Base-by-base conservation (phyloP, 2,888 invertebrate species). In the Anticlea derivata region DNA sequence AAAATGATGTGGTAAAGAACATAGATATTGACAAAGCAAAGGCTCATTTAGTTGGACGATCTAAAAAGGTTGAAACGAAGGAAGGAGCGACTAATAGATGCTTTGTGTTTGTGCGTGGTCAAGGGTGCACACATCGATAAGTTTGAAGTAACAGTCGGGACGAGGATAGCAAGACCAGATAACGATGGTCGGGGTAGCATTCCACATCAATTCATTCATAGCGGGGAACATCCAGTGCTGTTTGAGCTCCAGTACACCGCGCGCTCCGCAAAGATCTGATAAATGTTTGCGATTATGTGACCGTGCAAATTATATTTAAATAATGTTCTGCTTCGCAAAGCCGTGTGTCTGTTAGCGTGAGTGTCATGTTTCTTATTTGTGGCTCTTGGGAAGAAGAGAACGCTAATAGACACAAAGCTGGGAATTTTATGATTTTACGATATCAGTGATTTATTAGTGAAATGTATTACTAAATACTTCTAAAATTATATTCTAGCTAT, bases 41-140 rank as follows among this genome's bases (percentile, higher is more conserved):
- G 79, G 78, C 80, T 73, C 71, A 60, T 51, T 73, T 80, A 83
- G 84, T 86, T 87, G 88, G 88, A 90, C 89, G 90, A 89, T 86
- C 89, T 88, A 87, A 74, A 88, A 89, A 88, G 87, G 83, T 86
- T 60, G 58, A 80, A 83, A 87, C 85, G 88, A 85, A 91, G 87
- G 85, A 87, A 90, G 89, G 89, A 89, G 89, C 88, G 87, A 71
- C 86, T 88, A 88, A 75, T 72, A 82, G 74, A 80, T 83, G 83
- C 80, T 74, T 68, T 63, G 78, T 83, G 81, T 78, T 73, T 80
- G 83, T 87, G 87, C 86, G 72, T 70, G 70, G 80, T 82, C 73
- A 79, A 73, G 73, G 71, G 89, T 89, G 89, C 87, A 87, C 82
- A 88, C 84, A 85, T 80, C 70, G 73, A 81, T 58, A 58, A 53